Percentiles rank a stretch among this genome's conserved stretches.
Evolutionary conservation across 2,888 invertebrate genomes (phyloP).

Genomic region (Drosophila mulleri): DNA sequence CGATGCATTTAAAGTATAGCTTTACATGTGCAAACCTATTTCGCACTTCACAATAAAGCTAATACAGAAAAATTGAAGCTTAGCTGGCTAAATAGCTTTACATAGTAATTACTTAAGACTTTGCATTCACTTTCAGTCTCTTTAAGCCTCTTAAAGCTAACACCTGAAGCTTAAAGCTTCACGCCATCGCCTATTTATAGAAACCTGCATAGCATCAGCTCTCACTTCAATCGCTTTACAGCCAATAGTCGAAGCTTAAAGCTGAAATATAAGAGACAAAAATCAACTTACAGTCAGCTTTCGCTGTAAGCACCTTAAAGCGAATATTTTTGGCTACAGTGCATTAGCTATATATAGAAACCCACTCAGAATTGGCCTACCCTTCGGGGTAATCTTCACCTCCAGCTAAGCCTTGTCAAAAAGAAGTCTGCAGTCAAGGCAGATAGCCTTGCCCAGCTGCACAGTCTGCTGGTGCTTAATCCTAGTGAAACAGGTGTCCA

Average conservation of each 20-base stretch:
- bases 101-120: not conserved
- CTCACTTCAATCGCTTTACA: not conserved
- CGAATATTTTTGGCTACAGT: not conserved
- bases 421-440: not conserved
- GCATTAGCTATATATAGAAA: not conserved
- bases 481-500: conserved; percentile 41
- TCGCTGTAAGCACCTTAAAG: not conserved
- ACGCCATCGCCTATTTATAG: not conserved
- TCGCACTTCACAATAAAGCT: too few relatives aligned
- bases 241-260: not conserved
- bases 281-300: not conserved
- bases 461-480: not conserved
- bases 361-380: not conserved
- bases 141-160: not conserved
- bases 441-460: not conserved
- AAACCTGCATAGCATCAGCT: not conserved
- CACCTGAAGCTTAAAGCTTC: not conserved
- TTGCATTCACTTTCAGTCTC: not conserved
- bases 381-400: not conserved
- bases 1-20: too few relatives aligned
- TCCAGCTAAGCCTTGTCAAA: conserved; percentile 1
- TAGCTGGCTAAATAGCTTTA: too few relatives aligned
- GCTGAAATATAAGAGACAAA: not conserved
- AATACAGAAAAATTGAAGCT: not conserved
- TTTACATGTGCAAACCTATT: too few relatives aligned